Evolutionary conservation across 2,113 vertebrate genomes (phyloP).

Genomic region (Pitta sordida): DNA sequence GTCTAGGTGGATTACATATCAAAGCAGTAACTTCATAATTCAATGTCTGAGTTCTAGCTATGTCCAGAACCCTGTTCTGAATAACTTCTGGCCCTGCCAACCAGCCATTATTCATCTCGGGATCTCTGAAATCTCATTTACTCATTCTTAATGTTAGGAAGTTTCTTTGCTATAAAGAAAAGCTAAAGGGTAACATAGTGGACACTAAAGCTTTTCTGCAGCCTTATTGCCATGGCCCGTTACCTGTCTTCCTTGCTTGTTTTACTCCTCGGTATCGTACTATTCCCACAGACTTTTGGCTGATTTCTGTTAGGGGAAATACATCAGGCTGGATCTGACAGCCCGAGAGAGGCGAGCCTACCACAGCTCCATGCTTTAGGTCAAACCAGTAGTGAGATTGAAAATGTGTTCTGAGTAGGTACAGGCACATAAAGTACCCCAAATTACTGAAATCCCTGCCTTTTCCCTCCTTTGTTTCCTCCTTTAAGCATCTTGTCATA

Average conservation of each 20-base stretch:
- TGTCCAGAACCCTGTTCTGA: background rate
- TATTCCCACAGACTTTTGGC: background rate
- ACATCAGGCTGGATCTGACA: background rate
- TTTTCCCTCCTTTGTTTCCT: background rate
- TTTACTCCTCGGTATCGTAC: background rate
- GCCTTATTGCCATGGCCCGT: background rate
- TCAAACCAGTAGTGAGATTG: background rate
- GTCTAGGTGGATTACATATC: background rate
- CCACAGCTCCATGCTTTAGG: background rate
- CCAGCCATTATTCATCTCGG: background rate
- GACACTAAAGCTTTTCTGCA: background rate
- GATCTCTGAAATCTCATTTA: background rate
- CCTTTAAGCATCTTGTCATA: background rate
- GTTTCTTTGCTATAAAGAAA: background rate
- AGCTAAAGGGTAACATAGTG: background rate
- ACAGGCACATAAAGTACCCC: background rate
- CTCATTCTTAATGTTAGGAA: background rate
- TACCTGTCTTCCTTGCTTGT: background rate
- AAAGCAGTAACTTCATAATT: background rate
- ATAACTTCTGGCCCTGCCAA: background rate
- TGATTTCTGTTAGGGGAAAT: background rate
- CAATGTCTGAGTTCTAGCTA: background rate
- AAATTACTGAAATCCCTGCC: background rate
- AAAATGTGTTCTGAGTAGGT: background rate
- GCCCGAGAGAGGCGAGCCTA: accelerated